Evolutionary conservation across 2,888 invertebrate species (phyloP).

Genomic region (Melanargia galathea): DNA sequence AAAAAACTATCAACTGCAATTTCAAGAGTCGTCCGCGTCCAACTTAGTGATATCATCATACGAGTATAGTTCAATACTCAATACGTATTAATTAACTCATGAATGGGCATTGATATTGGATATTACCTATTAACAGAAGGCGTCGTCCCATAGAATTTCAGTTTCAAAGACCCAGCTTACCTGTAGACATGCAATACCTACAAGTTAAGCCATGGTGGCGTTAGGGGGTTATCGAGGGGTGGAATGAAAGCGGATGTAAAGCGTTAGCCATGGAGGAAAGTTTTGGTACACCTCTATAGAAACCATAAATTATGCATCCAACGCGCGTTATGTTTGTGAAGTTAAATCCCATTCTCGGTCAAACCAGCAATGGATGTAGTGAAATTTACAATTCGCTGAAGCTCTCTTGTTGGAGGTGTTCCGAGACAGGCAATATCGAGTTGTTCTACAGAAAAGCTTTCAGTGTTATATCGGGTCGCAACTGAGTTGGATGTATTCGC

Average conservation of each 20-base stretch:
- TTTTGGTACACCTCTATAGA: conserved; percentile 1
- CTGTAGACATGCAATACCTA: conserved; percentile 64
- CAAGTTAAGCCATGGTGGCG: conserved; percentile 56
- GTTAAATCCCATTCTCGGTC: no score
- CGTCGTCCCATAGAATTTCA: conserved; percentile 48
- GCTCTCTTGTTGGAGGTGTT: conserved; percentile 17
- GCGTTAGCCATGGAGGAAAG: conserved; percentile 30
- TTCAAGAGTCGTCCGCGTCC: background rate
- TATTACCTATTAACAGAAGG: conserved; percentile 41
- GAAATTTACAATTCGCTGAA: conserved; percentile 10
- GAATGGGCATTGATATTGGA: conserved; percentile 38
- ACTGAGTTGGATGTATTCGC: conserved; percentile 28
- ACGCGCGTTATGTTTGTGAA: conserved; percentile 37
- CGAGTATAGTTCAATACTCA: background rate
- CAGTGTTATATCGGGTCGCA: conserved; percentile 38
- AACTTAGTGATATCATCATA: background rate
- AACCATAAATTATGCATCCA: conserved; percentile 36
- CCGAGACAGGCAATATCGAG: conserved; percentile 40
- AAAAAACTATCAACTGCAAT: no score
- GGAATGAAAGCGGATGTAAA: conserved; percentile 41
- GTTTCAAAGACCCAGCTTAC: conserved; percentile 69
- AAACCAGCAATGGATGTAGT: conserved; percentile 48
- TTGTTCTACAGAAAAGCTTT: conserved; percentile 40
- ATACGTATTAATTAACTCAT: conserved; percentile 51
- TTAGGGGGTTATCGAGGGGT: conserved; percentile 48